Evolutionary conservation across 2,797 vertebrate genomes (phyloP), one percentile per base, ranked within the genome.

Genomic region (Knipowitschia caucasica): DNA sequence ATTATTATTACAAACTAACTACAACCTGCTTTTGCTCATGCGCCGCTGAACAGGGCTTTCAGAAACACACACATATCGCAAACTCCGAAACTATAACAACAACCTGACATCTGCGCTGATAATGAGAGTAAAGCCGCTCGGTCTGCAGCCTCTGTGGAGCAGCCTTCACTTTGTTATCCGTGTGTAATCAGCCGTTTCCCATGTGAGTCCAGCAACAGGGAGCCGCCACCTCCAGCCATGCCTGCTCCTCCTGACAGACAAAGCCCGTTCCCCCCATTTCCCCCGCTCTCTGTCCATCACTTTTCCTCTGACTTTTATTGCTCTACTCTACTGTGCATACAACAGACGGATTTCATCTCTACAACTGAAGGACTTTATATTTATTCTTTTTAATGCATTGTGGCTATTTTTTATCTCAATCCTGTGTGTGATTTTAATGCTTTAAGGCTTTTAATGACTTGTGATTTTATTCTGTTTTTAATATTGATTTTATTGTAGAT

Each of bases 171-270:
- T 77, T 80, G 73, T 85, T 83, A 80, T 84, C 70, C 80, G 64
- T 83, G 81, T 84, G 71, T 83, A 83, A 84, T 86, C 80, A 80
- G 58, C 70, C 74, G 47, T 76, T 36, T n/a, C n/a, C n/a, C n/a
- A n/a, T 69, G 78, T 78, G 78, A 75, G 75, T 56, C 23, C 10
- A 67, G 76, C 72, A 76, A 76, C 57, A 56, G 59, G 55, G 59
- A 30, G 44, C 60, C 59, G n/a, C 59, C 61, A 56, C 40, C 67
- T 59, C 61, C 66, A 57, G 31, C 25, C 1, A 20, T 29, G 61
- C 50, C 2, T 10, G 51, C 35, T 23, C 25, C 44, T 64, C 69
- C 55, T 58, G 40, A 5, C 38, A 62, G 55, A 45, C 62, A 11
- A 27, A 62, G 52, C 69, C 67, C 53, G 56, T 75, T 75, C 71